Percentiles rank a stretch among this genome's conserved stretches.
These are phyloP conservation scores for Tinea pellionella DNA, from an alignment of 2,888 invertebrate species.

Conservation along the genomic window DNA sequence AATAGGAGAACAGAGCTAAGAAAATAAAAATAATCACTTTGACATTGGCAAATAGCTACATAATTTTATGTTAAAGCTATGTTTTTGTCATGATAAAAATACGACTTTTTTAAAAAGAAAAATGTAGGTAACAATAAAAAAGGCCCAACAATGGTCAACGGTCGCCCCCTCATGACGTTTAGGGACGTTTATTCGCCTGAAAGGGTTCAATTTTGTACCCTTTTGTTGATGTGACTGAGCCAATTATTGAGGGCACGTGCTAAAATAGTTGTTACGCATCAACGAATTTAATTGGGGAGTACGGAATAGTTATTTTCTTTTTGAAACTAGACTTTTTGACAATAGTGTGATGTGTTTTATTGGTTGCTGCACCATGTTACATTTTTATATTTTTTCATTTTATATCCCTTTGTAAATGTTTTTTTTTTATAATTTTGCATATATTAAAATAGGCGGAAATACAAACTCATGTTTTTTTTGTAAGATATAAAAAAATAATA, in stretches of 20 bases:
- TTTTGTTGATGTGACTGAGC: constrained; percentile 5
- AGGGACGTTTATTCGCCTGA: constrained; percentile 5
- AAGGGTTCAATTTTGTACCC: constrained; percentile 8
- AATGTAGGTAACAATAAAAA: neutral
- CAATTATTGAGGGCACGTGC: constrained; percentile 30
- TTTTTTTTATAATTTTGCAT: too few species aligned
- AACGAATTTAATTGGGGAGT: neutral
- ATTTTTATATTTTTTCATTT: too few species aligned
- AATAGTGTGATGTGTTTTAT: neutral
- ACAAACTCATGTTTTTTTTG: too few species aligned
- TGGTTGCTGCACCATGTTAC: neutral
- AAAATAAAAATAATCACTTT: too few species aligned
- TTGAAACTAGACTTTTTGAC: neutral
- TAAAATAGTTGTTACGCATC: constrained; percentile 56
- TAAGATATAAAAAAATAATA: too few species aligned
- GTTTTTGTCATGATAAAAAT: neutral
- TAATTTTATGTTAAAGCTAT: neutral
- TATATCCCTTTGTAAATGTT: too few species aligned
- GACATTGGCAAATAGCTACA: neutral
- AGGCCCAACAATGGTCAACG: constrained; percentile 4
- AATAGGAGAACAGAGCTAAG: too few species aligned
- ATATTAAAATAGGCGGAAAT: too few species aligned
- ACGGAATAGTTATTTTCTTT: neutral
- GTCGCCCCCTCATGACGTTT: neutral
- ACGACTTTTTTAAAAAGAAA: neutral